Base-by-base conservation (phyloP, 1,140 invertebrate species). In the Cherax quadricarinatus region DNA sequence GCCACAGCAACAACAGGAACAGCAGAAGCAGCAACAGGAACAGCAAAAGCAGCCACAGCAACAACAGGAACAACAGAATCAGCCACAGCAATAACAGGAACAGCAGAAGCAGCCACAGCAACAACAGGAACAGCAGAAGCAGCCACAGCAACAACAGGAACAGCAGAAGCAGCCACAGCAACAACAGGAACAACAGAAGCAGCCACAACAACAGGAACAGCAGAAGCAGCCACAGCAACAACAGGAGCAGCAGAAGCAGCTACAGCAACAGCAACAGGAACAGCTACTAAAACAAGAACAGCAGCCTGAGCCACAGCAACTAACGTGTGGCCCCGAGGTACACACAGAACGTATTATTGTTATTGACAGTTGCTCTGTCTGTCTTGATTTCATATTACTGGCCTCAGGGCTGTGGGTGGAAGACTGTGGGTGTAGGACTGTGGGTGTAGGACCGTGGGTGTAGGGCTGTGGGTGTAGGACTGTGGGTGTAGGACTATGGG, bases 181-280 rank as follows among this genome's bases (percentile, higher is more conserved):
- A 41, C 30, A 41, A 41, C 30, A 41, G 2, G 30, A 41, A 41
- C 30, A 41, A 2, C 30, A 41, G 30, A 0, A 41, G 30, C 30
- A 41, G 30, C 30, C 30, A 41, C 30, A 41, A 41, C 30, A 41
- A 41, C 30, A 41, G 2, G 30, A 41, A 41, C 30, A 1, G 30
- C 30, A 41, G 30, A 0, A 41, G 30, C 30, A 41, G 30, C 30
- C 30, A 41, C n/a, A n/a, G n/a, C n/a, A n/a, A n/a, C n/a, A n/a
- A n/a, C n/a, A n/a, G n/a, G n/a, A n/a, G n/a, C n/a, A n/a, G n/a
- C 30, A 82, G 80, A 82, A 41, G 53, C 30, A 82, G 80, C 48
- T 30, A 53, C 1, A 82, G 41, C 48, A 41, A 53, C 30, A 81
- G 48, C 16, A 24, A 51, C n/a, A 81, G 79, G 41, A 49, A 82